Conservation (phyloP, 2,113 vertebrate species). For the Microcebus griseorufus region DNA sequence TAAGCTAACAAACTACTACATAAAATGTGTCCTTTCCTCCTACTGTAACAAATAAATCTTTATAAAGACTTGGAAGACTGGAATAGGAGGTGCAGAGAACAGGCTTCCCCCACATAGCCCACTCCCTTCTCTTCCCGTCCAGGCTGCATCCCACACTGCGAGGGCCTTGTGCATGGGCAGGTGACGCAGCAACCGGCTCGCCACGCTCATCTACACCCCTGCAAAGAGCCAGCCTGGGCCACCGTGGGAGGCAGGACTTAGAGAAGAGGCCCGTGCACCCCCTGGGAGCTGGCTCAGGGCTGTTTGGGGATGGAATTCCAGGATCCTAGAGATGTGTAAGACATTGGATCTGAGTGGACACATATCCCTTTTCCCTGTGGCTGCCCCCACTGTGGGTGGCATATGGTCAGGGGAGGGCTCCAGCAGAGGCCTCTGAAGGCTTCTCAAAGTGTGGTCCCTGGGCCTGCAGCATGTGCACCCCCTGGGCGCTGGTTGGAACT, state of each 20-base stretch:
- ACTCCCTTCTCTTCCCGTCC: not conserved
- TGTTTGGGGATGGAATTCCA: not conserved
- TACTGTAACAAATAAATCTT: not conserved
- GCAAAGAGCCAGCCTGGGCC: not conserved
- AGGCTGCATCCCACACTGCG: not conserved
- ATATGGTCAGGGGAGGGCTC: not conserved
- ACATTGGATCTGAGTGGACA: not conserved
- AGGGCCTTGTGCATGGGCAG: not conserved
- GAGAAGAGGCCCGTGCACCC: not conserved
- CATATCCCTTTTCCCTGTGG: not conserved
- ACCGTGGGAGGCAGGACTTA: not conserved
- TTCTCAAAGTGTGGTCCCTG: not conserved
- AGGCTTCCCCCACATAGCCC: not conserved
- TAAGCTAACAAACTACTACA: not conserved
- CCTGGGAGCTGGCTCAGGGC: not conserved
- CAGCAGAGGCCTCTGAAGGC: not conserved
- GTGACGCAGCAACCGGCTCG: too few species aligned
- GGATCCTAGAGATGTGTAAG: not conserved
- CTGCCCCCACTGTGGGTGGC: not conserved
- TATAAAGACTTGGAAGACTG: not conserved
- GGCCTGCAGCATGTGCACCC: too few species aligned
- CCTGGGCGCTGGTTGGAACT: not conserved
- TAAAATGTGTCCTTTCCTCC: not conserved
- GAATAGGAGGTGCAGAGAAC: not conserved
- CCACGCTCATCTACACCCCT: not conserved